phyloP scores from a whole-genome alignment of 1,140 invertebrate species.

The Oscheius sp. region DNA sequence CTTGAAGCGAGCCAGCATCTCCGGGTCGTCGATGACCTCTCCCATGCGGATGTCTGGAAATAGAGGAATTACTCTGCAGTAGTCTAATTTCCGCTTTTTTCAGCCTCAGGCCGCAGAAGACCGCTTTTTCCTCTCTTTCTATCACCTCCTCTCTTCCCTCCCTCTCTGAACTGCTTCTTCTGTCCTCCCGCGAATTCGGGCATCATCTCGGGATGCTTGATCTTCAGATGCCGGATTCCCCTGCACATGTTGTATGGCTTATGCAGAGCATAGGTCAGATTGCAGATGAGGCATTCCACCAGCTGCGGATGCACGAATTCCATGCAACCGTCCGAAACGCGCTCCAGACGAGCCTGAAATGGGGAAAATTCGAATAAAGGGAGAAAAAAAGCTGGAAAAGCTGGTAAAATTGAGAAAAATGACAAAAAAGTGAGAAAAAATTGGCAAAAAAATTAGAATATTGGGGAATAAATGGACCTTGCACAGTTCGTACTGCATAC shows the following conservation, averaged over 20 bases:
- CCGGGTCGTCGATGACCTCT: conserved; percentile 4
- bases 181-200: conserved; percentile 18
- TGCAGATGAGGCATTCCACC: conserved; percentile 45
- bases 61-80: neutral
- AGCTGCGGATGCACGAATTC: conserved; percentile 49
- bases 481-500: conserved; percentile 43
- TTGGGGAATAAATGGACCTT: conserved; percentile 7
- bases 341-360: conserved; percentile 42
- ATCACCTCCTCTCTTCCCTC: too few species aligned
- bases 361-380: neutral
- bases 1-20: neutral
- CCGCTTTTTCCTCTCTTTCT: too few species aligned
- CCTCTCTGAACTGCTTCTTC: neutral
- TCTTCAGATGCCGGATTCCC: conserved; percentile 44
- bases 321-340: conserved; percentile 53
- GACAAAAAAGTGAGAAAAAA: too few species aligned
- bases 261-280: conserved; percentile 41
- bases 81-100: neutral
- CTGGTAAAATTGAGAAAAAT: too few species aligned
- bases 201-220: conserved; percentile 44
- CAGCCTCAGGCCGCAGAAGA: too few species aligned
- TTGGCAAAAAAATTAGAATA: neutral
- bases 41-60: neutral
- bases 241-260: conserved; percentile 38
- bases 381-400: too few species aligned